phyloP scores from a whole-genome alignment of 2,113 vertebrate genomes.

The Empidonax alnorum region DNA sequence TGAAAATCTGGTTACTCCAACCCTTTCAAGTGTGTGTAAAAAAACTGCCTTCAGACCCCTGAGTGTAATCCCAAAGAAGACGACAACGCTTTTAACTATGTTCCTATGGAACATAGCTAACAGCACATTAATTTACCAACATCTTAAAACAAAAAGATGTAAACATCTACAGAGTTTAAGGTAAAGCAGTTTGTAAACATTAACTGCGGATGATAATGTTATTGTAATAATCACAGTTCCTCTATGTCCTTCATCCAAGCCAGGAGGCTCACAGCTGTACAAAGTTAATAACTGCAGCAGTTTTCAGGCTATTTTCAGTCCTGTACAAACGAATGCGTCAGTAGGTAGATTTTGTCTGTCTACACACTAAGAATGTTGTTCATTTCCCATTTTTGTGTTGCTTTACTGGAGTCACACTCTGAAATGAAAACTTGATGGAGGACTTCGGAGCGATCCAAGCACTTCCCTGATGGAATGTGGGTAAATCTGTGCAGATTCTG shows the following conservation, averaged over 20 bases:
- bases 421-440: constrained; percentile 94
- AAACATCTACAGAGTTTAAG: constrained; percentile 89
- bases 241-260: constrained; percentile 75
- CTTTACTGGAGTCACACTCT: constrained; percentile 89
- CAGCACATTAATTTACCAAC: constrained; percentile 75
- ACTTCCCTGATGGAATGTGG: constrained; percentile 87
- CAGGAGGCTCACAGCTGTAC: constrained; percentile 75
- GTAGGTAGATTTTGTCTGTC: constrained; percentile 68
- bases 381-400: constrained; percentile 96
- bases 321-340: constrained; percentile 60
- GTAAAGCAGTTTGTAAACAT: constrained; percentile 89
- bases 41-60: constrained; percentile 86
- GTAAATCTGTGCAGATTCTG: constrained; percentile 91
- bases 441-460: constrained; percentile 94
- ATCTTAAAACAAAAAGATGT: constrained; percentile 81
- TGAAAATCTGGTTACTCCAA: constrained; percentile 78
- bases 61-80: constrained; percentile 86
- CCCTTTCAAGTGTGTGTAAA: constrained; percentile 84
- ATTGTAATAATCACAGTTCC: constrained; percentile 77
- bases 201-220: constrained; percentile 81
- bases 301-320: constrained; percentile 80
- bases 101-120: constrained; percentile 72
- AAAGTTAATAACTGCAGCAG: constrained; percentile 79
- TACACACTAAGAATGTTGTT: constrained; percentile 95
- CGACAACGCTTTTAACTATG: constrained; percentile 71